phyloP scores from a whole-genome alignment of 1,140 invertebrate genomes.

The Calosoma granatense region DNA sequence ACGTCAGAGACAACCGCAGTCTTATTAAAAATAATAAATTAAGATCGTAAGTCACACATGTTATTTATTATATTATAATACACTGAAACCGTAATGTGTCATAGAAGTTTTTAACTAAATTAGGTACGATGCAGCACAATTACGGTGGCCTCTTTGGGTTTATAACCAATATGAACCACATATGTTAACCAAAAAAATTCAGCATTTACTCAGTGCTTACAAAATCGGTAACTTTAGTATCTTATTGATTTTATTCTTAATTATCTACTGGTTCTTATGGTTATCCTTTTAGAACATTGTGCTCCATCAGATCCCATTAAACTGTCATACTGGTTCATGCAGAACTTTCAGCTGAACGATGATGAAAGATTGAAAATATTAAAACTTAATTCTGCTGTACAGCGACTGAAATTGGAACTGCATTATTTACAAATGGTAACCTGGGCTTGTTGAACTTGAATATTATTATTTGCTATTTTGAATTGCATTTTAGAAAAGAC shows the following conservation, averaged over 20 bases:
- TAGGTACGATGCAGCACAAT: slow-evolving; percentile 26
- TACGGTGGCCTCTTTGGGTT: slow-evolving; percentile 24
- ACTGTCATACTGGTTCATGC: slow-evolving; percentile 33
- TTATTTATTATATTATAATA: slow-evolving; percentile 3
- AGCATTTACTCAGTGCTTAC: background rate
- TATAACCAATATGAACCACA: slow-evolving; percentile 24
- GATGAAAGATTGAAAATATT: slow-evolving; percentile 28
- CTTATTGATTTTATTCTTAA: background rate
- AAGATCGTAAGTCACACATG: background rate
- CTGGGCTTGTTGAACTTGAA: background rate
- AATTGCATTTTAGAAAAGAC: slow-evolving; percentile 38
- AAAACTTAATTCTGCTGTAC: slow-evolving; percentile 24
- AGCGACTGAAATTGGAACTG: slow-evolving; percentile 26
- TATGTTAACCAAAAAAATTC: background rate
- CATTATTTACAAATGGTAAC: slow-evolving; percentile 21
- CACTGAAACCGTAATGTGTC: background rate
- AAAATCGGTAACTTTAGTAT: background rate
- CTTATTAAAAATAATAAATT: background rate
- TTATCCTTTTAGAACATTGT: slow-evolving; percentile 20
- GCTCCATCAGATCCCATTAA: slow-evolving; percentile 28
- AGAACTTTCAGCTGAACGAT: slow-evolving; percentile 30
- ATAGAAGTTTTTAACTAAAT: background rate
- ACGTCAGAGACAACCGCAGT: background rate
- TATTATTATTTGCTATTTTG: slow-evolving; percentile 3
- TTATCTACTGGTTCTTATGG: background rate